Conservation (phyloP, 1,140 invertebrate genomes). For the Drosophila parvula region DNA sequence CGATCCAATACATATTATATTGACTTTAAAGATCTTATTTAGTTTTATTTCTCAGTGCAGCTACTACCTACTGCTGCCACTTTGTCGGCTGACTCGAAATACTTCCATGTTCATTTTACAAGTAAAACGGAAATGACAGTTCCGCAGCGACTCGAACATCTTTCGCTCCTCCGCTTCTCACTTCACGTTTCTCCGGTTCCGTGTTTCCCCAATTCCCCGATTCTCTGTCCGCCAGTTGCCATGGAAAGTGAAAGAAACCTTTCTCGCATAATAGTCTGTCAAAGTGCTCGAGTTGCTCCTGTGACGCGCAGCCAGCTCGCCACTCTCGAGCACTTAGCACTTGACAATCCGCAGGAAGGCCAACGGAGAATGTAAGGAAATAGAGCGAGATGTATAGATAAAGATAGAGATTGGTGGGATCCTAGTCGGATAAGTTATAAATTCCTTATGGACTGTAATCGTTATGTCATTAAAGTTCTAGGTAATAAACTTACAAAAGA, state of each 20-base stretch:
- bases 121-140: constrained; percentile 84
- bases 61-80: constrained; percentile 56
- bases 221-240: constrained; percentile 11
- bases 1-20: too few species aligned
- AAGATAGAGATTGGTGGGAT: background rate
- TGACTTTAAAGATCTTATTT: too few species aligned
- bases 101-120: constrained; percentile 83
- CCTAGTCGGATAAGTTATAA: background rate
- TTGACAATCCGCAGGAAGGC: constrained; percentile 40
- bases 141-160: constrained; percentile 79
- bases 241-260: constrained; percentile 79
- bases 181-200: constrained; percentile 24
- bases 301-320: constrained; percentile 16
- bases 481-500: background rate
- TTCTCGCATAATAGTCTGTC: constrained; percentile 82
- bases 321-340: constrained; percentile 43
- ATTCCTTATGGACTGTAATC: too few species aligned
- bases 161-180: constrained; percentile 53
- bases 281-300: constrained; percentile 63
- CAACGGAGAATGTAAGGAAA: constrained; percentile 1
- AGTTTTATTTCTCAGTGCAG: background rate
- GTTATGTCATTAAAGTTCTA: background rate
- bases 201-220: constrained; percentile 2
- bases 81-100: constrained; percentile 80
- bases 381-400: background rate